Base-by-base conservation (phyloP, 2,113 vertebrate genomes). In the Ginglymostoma cirratum region DNA sequence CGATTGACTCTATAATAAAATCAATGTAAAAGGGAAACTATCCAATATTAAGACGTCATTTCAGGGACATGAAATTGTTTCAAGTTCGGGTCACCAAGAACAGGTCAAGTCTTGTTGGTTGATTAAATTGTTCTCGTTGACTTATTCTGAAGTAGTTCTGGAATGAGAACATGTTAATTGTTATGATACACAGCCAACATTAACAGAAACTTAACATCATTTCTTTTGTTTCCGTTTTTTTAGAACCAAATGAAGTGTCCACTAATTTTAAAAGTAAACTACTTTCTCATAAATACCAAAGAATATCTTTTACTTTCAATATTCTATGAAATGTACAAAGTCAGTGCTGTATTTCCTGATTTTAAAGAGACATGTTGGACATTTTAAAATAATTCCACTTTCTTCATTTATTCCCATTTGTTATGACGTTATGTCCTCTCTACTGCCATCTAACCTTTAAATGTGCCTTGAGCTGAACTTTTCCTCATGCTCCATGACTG, bases 81-180 rank as follows among this genome's bases (percentile, higher is more conserved):
- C 93, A 95, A 45, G 38, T 70, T 95, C 76, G 69, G 69, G 94
- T 72, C 69, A 95, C 94, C 24, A 72, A 72, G 94, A 52, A 95
- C 94, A 95, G 67, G 94, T 95, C 94, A 95, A 27, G 94, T 52
- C 94, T 72, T 45, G 30, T 95, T 76, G 42, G 67, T 95, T 95
- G 45, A 72, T 95, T 72, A 24, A 95, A 95, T 76, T 95, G 94
- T 76, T 95, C 94, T 72, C 72, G 94, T 95, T 76, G 94, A 72
- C 69, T 95, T 95, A 45, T 69, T 76, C 42, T 52, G 69, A 95
- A 95, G 94, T 70, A 52, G 67, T 95, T 52, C 67, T 95, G 67
- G 94, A 95, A 95, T 72, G 87, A 19, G 48, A 52, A 61, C 24
- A 30, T 76, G 67, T 95, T 72, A 95, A 95, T 95, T 95, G 94